phyloP scores from a whole-genome alignment of 2,797 vertebrate genomes.

The Spinus pinus region DNA sequence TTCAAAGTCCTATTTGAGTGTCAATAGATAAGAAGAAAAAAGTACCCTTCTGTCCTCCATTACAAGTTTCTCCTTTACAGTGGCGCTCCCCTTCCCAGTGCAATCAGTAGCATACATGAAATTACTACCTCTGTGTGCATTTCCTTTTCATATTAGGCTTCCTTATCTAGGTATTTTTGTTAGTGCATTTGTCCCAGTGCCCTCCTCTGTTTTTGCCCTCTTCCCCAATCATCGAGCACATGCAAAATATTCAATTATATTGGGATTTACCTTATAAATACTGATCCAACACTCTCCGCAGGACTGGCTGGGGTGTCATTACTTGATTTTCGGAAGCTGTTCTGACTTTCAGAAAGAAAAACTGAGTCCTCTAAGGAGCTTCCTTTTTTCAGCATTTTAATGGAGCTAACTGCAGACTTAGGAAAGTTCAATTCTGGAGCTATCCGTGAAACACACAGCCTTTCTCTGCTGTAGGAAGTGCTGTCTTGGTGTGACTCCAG shows the following conservation, averaged over 20 bases:
- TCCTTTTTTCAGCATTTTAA: conserved; percentile 60
- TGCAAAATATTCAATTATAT: not conserved
- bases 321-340: not conserved
- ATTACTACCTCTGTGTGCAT: not conserved
- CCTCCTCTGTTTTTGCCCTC: not conserved
- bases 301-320: not conserved
- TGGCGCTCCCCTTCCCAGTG: not conserved
- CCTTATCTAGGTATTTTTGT: not conserved
- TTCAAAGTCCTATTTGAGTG: not conserved
- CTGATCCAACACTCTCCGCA: conserved; percentile 47
- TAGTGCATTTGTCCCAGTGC: not conserved
- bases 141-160: not conserved
- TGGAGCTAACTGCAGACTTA: not conserved
- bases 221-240: accelerated
- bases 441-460: not conserved
- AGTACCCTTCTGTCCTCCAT: not conserved
- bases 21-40: not conserved
- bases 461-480: conserved; percentile 38
- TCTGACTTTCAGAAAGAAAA: conserved; percentile 38
- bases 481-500: conserved; percentile 20
- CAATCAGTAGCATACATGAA: not conserved
- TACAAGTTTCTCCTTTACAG: not conserved
- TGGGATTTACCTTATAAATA: conserved; percentile 73
- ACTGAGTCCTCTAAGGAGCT: conserved; percentile 19
- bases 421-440: not conserved